Conservation (phyloP, 2,888 invertebrate genomes). For the Lysandra coridon region DNA sequence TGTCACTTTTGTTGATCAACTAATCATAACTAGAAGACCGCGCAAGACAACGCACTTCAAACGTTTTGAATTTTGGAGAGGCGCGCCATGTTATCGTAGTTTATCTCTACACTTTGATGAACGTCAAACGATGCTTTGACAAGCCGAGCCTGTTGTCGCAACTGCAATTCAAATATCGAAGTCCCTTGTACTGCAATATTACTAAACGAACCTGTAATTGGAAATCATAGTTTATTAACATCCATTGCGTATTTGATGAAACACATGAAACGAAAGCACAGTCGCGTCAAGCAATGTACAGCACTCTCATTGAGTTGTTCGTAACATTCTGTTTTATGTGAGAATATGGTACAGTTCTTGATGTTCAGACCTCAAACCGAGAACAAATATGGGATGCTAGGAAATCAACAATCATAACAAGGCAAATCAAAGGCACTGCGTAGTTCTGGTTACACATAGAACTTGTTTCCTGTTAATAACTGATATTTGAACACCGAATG, state of each 20-base stretch:
- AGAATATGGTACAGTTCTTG: neutral
- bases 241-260: neutral
- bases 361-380: neutral
- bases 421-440: neutral
- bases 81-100: too few species aligned
- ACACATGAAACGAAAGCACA: neutral
- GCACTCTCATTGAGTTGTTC: neutral
- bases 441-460: neutral
- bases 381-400: neutral
- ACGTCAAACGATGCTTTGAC: neutral
- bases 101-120: neutral
- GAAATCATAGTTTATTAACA: neutral
- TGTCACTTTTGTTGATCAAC: too few species aligned
- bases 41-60: too few species aligned
- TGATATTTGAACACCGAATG: too few species aligned
- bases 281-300: neutral
- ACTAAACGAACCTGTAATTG: neutral
- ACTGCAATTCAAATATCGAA: neutral
- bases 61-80: too few species aligned
- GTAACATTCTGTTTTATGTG: neutral
- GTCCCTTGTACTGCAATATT: neutral
- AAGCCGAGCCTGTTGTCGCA: neutral
- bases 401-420: neutral
- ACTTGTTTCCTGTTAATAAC: too few species aligned
- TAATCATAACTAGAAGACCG: too few species aligned